Conservation (phyloP, 1,140 invertebrate genomes). For the Penaeus vannamei region DNA sequence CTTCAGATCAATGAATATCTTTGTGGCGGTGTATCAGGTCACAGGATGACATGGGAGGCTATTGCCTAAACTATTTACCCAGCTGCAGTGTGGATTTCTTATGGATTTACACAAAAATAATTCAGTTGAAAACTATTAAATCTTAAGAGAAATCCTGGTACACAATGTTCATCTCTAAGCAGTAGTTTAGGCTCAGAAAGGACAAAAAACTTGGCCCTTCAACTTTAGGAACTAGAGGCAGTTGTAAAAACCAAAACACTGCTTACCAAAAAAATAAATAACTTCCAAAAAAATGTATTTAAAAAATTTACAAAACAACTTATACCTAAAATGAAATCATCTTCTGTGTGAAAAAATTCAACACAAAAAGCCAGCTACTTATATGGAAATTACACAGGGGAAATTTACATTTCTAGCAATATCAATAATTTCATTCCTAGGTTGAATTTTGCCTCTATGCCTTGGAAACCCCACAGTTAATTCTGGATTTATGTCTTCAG, state of each 20-base stretch:
- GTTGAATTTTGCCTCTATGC: too few relatives aligned
- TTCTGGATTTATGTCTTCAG: background rate
- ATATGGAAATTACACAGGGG: too few relatives aligned
- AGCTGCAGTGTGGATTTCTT: constrained; percentile 56
- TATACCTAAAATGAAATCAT: too few relatives aligned
- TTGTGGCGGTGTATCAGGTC: constrained; percentile 64
- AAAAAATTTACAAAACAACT: background rate
- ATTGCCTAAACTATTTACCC: constrained; percentile 50
- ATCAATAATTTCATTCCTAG: too few relatives aligned
- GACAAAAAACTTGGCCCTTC: constrained; percentile 27
- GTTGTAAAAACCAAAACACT: constrained; percentile 1
- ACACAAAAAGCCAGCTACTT: too few relatives aligned
- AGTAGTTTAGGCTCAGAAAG: too few relatives aligned
- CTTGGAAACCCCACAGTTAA: too few relatives aligned
- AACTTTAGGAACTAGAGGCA: constrained; percentile 58
- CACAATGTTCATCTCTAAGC: constrained; percentile 2
- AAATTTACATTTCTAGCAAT: too few relatives aligned
- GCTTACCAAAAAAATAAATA: constrained; percentile 6
- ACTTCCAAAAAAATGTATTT: constrained; percentile 11
- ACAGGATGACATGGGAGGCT: constrained; percentile 41
- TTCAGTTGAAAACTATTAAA: constrained; percentile 31
- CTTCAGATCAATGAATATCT: constrained; percentile 55
- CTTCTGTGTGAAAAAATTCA: too few relatives aligned
- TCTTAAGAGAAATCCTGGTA: constrained; percentile 37
- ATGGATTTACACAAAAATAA: constrained; percentile 41